Percentiles rank a stretch among this genome's conserved stretches.
Evolutionary conservation across 2,113 vertebrate genomes (phyloP).

Genomic region (Forbesichthys papilliferus): DNA sequence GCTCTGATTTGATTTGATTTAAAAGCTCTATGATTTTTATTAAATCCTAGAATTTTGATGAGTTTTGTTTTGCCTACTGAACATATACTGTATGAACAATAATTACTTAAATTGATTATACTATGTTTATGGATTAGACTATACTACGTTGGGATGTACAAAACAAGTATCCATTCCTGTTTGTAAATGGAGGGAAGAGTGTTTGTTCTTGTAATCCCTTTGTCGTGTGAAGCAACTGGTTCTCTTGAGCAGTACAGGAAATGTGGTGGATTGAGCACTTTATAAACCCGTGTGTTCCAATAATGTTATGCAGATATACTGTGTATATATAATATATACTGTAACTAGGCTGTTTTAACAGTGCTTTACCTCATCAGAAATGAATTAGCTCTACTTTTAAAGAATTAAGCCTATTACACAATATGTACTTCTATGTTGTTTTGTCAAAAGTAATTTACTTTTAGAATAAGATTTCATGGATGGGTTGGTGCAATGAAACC

Average conservation of each 20-base stretch:
- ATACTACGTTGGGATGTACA: constrained; percentile 4
- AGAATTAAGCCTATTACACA: not conserved
- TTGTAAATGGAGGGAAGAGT: not conserved
- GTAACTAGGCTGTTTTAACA: not conserved
- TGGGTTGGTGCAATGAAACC: constrained; percentile 12
- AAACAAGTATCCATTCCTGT: not conserved
- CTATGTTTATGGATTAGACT: not conserved
- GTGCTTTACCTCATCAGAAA: constrained; percentile 2
- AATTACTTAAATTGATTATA: constrained; percentile 32
- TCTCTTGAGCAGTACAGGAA: constrained; percentile 30
- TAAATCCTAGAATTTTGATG: constrained; percentile 10
- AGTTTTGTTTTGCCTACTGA: constrained; percentile 2
- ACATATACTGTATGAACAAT: constrained; percentile 4
- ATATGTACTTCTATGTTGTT: constrained; percentile 2
- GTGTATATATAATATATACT: constrained; percentile 1
- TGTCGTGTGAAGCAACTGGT: constrained; percentile 31
- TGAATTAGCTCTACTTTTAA: not conserved
- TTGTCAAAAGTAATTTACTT: constrained; percentile 7
- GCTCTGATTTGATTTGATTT: not conserved
- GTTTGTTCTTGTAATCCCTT: constrained; percentile 2
- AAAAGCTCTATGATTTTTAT: not conserved
- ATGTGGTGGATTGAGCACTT: constrained; percentile 11
- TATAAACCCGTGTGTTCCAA: not conserved
- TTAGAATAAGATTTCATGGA: not conserved
- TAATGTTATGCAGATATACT: not conserved